Conservation (phyloP, 2,888 invertebrate genomes). For the Tetanocera ferruginea region DNA sequence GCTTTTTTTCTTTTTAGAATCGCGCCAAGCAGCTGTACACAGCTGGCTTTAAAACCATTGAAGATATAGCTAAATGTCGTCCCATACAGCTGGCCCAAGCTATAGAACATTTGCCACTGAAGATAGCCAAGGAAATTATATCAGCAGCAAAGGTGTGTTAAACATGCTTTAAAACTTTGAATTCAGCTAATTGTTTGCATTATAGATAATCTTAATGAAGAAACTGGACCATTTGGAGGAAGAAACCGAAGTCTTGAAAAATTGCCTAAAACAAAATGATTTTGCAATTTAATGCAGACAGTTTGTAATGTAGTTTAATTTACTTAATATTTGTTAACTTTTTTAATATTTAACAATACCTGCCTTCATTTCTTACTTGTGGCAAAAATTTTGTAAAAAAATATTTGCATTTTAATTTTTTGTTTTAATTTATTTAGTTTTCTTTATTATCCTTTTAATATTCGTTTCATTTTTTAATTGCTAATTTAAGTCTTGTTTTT, state of each 20-base stretch:
- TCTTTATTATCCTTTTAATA: conserved; percentile 6
- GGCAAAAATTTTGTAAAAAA: neutral
- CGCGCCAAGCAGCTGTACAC: conserved; percentile 87
- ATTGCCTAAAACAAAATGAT: conserved; percentile 48
- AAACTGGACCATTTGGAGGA: conserved; percentile 89
- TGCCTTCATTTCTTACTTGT: neutral
- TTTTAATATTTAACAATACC: neutral
- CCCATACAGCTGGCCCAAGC: conserved; percentile 74
- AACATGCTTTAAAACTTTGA: neutral
- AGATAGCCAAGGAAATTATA: conserved; percentile 84
- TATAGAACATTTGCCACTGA: conserved; percentile 80
- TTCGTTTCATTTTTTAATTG: conserved; percentile 19
- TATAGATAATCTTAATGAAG: conserved; percentile 83
- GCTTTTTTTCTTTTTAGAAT: conserved; percentile 68
- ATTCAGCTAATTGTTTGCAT: neutral
- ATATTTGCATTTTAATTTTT: neutral
- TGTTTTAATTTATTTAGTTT: conserved; percentile 6
- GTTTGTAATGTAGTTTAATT: neutral
- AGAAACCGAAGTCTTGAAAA: conserved; percentile 77
- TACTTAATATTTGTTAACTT: neutral
- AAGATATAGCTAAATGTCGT: conserved; percentile 81
- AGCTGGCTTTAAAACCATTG: conserved; percentile 85
- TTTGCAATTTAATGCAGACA: neutral
- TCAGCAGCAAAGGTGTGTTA: conserved; percentile 81
- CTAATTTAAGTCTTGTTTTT: conserved; percentile 35